Evolutionary conservation across 2,797 vertebrate genomes (phyloP).

Genomic region (Muscicapa striata): DNA sequence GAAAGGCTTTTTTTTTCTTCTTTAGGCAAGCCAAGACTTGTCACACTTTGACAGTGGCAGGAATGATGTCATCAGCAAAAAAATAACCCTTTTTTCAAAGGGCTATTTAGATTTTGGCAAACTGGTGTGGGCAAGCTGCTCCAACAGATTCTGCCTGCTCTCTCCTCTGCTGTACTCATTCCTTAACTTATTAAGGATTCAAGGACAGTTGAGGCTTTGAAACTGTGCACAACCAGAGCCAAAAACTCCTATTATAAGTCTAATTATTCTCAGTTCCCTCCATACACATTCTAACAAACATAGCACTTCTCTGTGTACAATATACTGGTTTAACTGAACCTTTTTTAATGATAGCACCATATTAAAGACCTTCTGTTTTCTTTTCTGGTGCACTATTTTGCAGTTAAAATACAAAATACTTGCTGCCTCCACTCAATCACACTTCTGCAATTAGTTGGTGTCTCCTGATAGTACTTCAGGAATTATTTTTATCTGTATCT

Average conservation of each 20-base stretch:
- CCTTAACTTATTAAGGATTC: slow-evolving; percentile 70
- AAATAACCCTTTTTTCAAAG: slow-evolving; percentile 44
- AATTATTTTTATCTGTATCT: slow-evolving; percentile 62
- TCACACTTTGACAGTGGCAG: slow-evolving; percentile 55
- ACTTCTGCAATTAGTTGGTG: background rate
- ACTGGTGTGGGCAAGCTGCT: slow-evolving; percentile 60
- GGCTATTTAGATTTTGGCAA: slow-evolving; percentile 65
- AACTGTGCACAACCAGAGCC: slow-evolving; percentile 28
- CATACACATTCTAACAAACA: slow-evolving; percentile 63
- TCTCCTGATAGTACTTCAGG: slow-evolving; percentile 48
- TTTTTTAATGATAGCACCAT: slow-evolving; percentile 51
- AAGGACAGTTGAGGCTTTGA: slow-evolving; percentile 67
- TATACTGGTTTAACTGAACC: slow-evolving; percentile 23
- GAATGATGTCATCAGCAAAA: slow-evolving; percentile 72
- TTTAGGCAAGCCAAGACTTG: slow-evolving; percentile 44
- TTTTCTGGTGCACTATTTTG: slow-evolving; percentile 19
- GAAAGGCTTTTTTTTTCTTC: slow-evolving; percentile 1
- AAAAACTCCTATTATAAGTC: slow-evolving; percentile 60
- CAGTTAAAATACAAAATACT: slow-evolving; percentile 56
- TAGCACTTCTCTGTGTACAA: slow-evolving; percentile 63
- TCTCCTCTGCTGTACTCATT: slow-evolving; percentile 56
- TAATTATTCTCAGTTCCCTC: slow-evolving; percentile 61
- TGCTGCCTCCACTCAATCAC: slow-evolving; percentile 34
- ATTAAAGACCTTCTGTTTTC: slow-evolving; percentile 61
- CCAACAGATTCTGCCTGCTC: slow-evolving; percentile 60